A percentile compares a stretch with the other conserved stretches of the same genome.
phyloP scores from a whole-genome alignment of 2,797 vertebrate species.

The Pyrrhura leucotis region DNA sequence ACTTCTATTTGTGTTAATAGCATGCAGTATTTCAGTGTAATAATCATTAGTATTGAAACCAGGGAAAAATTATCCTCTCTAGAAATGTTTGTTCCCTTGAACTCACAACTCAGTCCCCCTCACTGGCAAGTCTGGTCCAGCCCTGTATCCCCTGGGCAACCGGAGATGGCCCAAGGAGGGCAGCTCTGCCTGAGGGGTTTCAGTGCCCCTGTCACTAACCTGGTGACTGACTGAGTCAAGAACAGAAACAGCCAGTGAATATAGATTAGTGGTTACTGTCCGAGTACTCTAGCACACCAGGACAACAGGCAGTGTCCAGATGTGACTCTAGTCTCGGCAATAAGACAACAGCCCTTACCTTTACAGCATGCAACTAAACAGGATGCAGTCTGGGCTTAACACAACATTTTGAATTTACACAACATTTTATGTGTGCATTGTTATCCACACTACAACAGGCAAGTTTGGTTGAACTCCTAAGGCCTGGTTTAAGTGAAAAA shows the following conservation, averaged over 20 bases:
- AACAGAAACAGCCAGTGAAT: constrained; percentile 64
- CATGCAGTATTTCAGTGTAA: accelerated
- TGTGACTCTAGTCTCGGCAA: constrained; percentile 77
- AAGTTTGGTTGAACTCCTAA: neutral
- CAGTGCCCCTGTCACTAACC: constrained; percentile 65
- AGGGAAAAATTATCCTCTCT: neutral
- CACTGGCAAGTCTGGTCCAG: accelerated
- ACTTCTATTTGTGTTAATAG: neutral
- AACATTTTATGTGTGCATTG: accelerated
- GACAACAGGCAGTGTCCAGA: constrained; percentile 48
- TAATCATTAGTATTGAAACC: neutral
- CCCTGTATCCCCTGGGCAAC: neutral
- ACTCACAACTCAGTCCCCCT: neutral
- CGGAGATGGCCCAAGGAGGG: accelerated
- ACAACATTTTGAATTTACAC: accelerated
- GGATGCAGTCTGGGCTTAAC: too few species aligned
- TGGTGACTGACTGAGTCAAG: constrained; percentile 61
- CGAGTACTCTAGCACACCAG: constrained; percentile 77
- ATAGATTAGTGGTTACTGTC: constrained; percentile 70
- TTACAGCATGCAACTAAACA: accelerated
- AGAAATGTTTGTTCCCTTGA: accelerated
- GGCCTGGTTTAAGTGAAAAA: neutral
- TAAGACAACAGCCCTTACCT: neutral
- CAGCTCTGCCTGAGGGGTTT: accelerated
- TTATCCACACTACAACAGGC: accelerated